Evolutionary conservation across 2,888 invertebrate species (phyloP).

Genomic region (Rhagophthalmus giganteus): DNA sequence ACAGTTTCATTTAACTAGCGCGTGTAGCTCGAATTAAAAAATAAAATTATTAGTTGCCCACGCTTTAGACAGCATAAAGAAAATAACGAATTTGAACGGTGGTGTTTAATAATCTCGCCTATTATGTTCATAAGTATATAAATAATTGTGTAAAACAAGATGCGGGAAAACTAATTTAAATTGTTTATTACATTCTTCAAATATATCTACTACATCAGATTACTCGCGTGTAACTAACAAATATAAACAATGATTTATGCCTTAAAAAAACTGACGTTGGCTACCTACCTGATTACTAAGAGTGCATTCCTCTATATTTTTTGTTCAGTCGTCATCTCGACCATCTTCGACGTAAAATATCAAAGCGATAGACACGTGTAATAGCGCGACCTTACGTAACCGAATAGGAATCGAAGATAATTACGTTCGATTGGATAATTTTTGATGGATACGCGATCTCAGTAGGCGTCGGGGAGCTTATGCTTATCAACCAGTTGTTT

Average conservation of each 20-base stretch:
- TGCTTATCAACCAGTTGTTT: slow-evolving; percentile 36
- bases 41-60: no score
- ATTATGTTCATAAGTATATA: background rate
- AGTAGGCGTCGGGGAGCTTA: slow-evolving; percentile 24
- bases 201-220: slow-evolving; percentile 18
- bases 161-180: slow-evolving; percentile 8
- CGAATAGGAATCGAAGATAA: slow-evolving; percentile 6
- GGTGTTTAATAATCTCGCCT: background rate
- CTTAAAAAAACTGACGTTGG: slow-evolving; percentile 22
- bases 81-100: background rate
- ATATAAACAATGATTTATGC: slow-evolving; percentile 28
- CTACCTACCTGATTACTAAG: slow-evolving; percentile 19
- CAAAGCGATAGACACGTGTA: no score
- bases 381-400: slow-evolving; percentile 2
- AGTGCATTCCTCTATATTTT: slow-evolving; percentile 16
- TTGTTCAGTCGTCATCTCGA: slow-evolving; percentile 3
- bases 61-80: no score
- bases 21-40: no score
- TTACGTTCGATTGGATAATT: slow-evolving; percentile 31
- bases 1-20: no score
- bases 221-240: slow-evolving; percentile 23
- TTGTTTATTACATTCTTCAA: slow-evolving; percentile 11
- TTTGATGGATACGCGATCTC: slow-evolving; percentile 34
- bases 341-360: slow-evolving; percentile 5
- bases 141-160: slow-evolving; percentile 10